Evolutionary conservation across 2,113 vertebrate genomes (phyloP).

Genomic region (Jaculus jaculus): DNA sequence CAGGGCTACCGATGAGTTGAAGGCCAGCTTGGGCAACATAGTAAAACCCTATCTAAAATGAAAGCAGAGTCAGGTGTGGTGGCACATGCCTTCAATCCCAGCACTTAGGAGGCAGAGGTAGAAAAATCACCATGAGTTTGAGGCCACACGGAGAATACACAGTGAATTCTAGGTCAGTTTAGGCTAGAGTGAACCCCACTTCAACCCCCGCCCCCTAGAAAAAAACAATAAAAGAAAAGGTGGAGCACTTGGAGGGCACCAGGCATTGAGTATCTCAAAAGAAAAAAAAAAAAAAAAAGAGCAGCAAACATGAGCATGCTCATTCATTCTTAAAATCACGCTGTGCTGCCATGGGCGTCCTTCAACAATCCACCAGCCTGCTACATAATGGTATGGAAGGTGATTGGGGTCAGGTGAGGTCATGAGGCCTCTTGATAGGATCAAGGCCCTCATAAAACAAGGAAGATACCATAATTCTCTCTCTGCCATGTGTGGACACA

Average conservation of each 20-base stretch:
- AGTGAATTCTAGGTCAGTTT: too few species aligned
- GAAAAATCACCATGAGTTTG: too few species aligned
- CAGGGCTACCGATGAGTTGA: background rate
- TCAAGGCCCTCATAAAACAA: background rate
- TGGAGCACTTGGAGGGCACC: too few species aligned
- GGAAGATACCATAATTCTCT: background rate
- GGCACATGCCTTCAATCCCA: too few species aligned
- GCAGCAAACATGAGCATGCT: background rate
- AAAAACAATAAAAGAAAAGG: too few species aligned
- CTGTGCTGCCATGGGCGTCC: rapidly evolving
- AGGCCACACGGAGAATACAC: too few species aligned
- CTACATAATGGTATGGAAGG: background rate
- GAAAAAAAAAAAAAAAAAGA: too few species aligned
- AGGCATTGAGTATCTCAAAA: too few species aligned
- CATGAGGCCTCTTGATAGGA: background rate
- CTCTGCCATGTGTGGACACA: background rate
- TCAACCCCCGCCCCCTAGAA: too few species aligned
- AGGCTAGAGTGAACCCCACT: too few species aligned
- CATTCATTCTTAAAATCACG: background rate
- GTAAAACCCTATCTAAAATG: background rate
- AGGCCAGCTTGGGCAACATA: background rate
- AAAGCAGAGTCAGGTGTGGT: background rate
- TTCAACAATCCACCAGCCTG: background rate
- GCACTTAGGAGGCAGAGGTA: too few species aligned
- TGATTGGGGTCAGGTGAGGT: background rate